These are phyloP conservation scores for Torymus tubicola DNA, from an alignment of 2,888 invertebrate species.

Conservation along the genomic window DNA sequence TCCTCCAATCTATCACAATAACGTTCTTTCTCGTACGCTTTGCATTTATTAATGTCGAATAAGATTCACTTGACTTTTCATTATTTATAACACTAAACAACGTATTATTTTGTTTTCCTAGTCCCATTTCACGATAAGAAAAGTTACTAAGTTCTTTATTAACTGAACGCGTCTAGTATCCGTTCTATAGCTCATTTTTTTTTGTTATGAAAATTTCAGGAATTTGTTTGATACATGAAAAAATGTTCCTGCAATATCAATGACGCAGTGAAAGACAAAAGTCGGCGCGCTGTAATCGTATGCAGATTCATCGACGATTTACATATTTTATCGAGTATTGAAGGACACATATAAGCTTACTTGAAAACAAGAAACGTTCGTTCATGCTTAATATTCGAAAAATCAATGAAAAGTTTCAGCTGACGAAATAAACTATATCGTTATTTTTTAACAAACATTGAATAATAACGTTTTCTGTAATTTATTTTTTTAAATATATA, in stretches of 20 bases:
- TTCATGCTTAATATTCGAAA: not conserved
- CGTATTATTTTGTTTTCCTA: conserved; percentile 32
- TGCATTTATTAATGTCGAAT: conserved; percentile 31
- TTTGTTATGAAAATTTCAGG: conserved; percentile 30
- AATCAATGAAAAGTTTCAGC: not conserved
- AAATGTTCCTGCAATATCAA: conserved; percentile 26
- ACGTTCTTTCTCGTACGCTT: conserved; percentile 28
- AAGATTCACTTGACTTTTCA: conserved; percentile 22
- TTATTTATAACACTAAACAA: conserved; percentile 42
- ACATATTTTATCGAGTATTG: conserved; percentile 23
- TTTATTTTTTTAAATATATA: conserved; percentile 1
- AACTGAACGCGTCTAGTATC: conserved; percentile 24
- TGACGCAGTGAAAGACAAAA: conserved; percentile 41
- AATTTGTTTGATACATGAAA: conserved; percentile 29
- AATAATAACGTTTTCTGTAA: conserved; percentile 37
- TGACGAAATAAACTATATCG: conserved; percentile 33
- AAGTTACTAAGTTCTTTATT: conserved; percentile 28
- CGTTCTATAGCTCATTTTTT: conserved; percentile 17
- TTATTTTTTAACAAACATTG: conserved; percentile 37
- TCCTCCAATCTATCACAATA: conserved; percentile 20
- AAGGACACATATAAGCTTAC: conserved; percentile 26
- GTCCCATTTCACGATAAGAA: conserved; percentile 45
- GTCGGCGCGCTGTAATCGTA: conserved; percentile 24
- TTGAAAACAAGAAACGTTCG: not conserved
- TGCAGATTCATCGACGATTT: conserved; percentile 20